A percentile compares a stretch with the other conserved stretches of the same genome.
phyloP scores from a whole-genome alignment of 2,888 invertebrate species.

The Callinectes sapidus region DNA sequence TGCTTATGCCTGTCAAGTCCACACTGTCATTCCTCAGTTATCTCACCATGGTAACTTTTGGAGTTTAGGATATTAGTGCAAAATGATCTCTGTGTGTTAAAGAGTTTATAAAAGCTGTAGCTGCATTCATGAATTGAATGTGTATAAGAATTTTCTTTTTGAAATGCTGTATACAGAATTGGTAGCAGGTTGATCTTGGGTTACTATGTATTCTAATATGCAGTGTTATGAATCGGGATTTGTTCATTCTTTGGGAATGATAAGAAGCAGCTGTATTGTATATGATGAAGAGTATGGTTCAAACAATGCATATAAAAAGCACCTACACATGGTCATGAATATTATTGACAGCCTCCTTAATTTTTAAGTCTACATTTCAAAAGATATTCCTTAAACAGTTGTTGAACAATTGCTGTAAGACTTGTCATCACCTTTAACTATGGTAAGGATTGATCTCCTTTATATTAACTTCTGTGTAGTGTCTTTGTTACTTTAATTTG shows the following conservation, averaged over 20 bases:
- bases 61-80: constrained; percentile 21
- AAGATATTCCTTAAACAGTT: too few relatives aligned
- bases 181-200: constrained; percentile 34
- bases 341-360: too few relatives aligned
- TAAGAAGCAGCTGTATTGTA: neutral
- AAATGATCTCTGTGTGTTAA: constrained; percentile 29
- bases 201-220: constrained; percentile 6
- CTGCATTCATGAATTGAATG: neutral
- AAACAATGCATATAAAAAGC: neutral
- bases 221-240: constrained; percentile 6
- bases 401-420: neutral
- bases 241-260: neutral
- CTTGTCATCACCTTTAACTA: constrained; percentile 22
- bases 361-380: too few relatives aligned
- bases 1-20: constrained; percentile 29
- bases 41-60: neutral
- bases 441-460: constrained; percentile 18
- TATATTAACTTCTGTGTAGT: neutral
- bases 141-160: neutral
- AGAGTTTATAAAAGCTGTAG: constrained; percentile 19
- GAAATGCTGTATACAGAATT: constrained; percentile 4
- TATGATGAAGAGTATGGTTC: neutral
- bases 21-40: constrained; percentile 7
- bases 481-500: neutral
- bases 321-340: too few relatives aligned